Conservation (phyloP, 2,113 vertebrate species). For the Ciconia boyciana region DNA sequence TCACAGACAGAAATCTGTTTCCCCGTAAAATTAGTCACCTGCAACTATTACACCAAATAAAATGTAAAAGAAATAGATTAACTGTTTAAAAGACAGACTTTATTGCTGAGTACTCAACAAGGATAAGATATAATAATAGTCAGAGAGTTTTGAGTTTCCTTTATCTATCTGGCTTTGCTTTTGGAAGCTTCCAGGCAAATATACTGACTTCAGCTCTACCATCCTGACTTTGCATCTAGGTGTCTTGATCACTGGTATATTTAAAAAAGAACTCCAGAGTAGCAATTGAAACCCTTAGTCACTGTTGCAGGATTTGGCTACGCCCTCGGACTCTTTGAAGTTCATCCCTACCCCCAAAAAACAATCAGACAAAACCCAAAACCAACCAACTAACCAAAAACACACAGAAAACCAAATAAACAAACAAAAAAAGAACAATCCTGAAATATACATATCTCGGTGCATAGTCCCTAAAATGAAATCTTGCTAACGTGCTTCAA, state of each 20-base stretch:
- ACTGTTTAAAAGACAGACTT: not conserved
- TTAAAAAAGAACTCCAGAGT: not conserved
- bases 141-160: not conserved
- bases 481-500: not conserved
- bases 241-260: not conserved
- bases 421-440: not conserved
- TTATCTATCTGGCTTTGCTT: not conserved
- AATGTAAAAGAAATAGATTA: not conserved
- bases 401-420: not conserved
- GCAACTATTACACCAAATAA: not conserved
- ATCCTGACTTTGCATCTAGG: rapidly evolving
- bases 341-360: rapidly evolving
- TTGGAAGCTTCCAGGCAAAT: not conserved
- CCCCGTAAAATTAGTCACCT: not conserved
- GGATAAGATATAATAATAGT: not conserved
- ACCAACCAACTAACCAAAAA: not conserved
- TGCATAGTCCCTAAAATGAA: not conserved
- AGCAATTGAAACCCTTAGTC: not conserved
- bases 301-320: not conserved
- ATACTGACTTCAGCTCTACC: not conserved
- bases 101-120: not conserved
- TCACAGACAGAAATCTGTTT: conserved; percentile 2
- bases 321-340: not conserved
- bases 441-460: not conserved
- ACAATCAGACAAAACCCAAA: not conserved